Conservation (phyloP, 1,140 invertebrate species). For the Pseudobourletiella spinata region DNA sequence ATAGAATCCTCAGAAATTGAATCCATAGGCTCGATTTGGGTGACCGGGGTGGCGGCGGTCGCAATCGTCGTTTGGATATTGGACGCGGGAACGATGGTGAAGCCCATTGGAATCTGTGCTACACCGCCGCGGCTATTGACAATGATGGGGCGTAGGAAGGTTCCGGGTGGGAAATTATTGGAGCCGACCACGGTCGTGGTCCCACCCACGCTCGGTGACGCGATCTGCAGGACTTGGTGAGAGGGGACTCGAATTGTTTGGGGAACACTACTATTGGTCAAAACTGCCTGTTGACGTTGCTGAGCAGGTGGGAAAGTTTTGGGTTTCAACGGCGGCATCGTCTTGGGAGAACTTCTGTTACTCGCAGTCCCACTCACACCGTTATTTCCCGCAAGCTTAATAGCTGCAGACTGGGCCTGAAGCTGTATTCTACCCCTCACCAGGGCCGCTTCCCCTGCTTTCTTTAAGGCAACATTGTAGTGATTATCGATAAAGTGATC, state of each 20-base stretch:
- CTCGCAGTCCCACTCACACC: too few species aligned
- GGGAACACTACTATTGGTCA: neutral
- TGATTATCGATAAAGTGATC: conserved; percentile 19
- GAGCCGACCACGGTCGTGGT: neutral
- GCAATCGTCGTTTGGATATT: neutral
- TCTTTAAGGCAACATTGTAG: conserved; percentile 11
- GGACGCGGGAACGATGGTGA: neutral
- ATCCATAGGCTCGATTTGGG: neutral
- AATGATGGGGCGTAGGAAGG: neutral
- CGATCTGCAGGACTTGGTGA: neutral
- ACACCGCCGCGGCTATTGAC: neutral
- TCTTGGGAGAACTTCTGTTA: too few species aligned
- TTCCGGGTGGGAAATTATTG: neutral
- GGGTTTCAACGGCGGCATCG: neutral
- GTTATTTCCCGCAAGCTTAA: too few species aligned
- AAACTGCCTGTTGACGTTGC: neutral
- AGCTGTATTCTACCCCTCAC: neutral
- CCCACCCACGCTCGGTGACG: neutral
- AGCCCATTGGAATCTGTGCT: neutral
- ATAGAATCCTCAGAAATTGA: neutral
- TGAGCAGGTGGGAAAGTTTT: neutral
- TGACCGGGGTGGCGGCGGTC: neutral
- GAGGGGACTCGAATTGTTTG: neutral
- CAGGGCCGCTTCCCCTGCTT: neutral
- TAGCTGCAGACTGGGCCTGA: neutral